Base-by-base conservation (phyloP, 2,888 invertebrate genomes). In the Trissolcus brochymenae region DNA sequence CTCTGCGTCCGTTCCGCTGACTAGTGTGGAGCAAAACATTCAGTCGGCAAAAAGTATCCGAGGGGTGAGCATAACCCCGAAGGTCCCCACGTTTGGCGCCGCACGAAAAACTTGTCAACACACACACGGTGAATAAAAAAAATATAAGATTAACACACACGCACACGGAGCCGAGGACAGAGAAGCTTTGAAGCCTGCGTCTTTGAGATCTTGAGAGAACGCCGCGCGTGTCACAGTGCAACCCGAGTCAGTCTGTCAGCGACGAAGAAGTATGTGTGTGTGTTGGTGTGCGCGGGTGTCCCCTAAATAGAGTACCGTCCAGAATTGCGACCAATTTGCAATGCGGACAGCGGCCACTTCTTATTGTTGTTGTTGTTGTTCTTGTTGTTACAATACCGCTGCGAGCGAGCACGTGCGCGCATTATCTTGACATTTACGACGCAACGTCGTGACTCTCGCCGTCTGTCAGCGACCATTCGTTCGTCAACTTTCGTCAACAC, bases 1-100 rank as follows among this genome's bases (percentile, higher is more conserved):
- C 67, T 68, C 64, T 46, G 57, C 55, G 21, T 70, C 70, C 53
- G 64, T 67, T 67, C 81, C 81, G 81, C 84, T 62, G 81, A 81
- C 82, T 50, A 80, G 77, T 76, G 85, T 85, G 83, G 86, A 88
- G 87, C 88, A 88, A 88, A 88, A 88, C 88, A 88, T 89, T 88
- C 88, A 89, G 89, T 89, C 88, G 88, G 88, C 88, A 89, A 89
- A 89, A 89, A 89, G 89, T 89, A 89, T 87, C 86, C 89, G 88
- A 87, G 88, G 88, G 88, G 87, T 88, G 84, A 87, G 84, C 87
- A 87, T 87, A 82, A 86, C 85, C 84, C 85, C 84, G 83, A 80
- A 82, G 83, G 77, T 82, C 79, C 54, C 66, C 64, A 71, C 78
- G 67, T 68, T 57, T 61, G 65, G 59, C 66, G 56, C 71, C 67